Evolutionary conservation across 2,888 invertebrate genomes (phyloP).

Genomic region (Anthoptus insignis): DNA sequence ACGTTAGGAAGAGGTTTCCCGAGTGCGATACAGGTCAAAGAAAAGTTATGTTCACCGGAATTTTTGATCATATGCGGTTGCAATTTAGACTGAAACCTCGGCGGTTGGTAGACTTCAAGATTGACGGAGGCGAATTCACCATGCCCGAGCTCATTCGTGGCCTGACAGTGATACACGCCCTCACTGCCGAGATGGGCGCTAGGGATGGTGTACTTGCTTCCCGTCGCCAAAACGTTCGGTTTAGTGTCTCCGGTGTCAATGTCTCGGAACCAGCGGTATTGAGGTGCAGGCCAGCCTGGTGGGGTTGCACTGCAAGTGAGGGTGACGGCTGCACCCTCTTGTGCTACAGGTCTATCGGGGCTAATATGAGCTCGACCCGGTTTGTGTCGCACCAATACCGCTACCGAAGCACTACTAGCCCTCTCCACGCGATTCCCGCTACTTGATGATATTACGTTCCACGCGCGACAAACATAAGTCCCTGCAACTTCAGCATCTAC

Average conservation of each 20-base stretch:
- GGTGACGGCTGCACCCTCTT: conserved; percentile 94
- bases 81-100: conserved; percentile 93
- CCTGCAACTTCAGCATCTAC: conserved; percentile 96
- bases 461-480: conserved; percentile 95
- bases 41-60: conserved; percentile 93
- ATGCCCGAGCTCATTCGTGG: conserved; percentile 95
- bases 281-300: conserved; percentile 97
- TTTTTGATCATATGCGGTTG: conserved; percentile 94
- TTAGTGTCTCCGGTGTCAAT: conserved; percentile 88
- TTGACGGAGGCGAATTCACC: conserved; percentile 95
- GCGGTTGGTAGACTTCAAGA: conserved; percentile 96
- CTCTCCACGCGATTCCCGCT: conserved; percentile 91
- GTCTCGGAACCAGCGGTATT: conserved; percentile 96
- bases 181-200: conserved; percentile 95
- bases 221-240: conserved; percentile 90
- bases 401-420: conserved; percentile 93
- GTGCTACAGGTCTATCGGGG: conserved; percentile 94
- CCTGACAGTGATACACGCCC: conserved; percentile 96
- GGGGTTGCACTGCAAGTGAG: conserved; percentile 95
- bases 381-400: conserved; percentile 94
- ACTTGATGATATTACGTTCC: conserved; percentile 93
- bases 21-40: conserved; percentile 94
- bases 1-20: conserved; percentile 96
- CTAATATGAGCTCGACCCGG: conserved; percentile 95
- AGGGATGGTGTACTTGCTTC: conserved; percentile 94